phyloP scores from a whole-genome alignment of 1,140 invertebrate species.

The Rhopalosiphum padi region DNA sequence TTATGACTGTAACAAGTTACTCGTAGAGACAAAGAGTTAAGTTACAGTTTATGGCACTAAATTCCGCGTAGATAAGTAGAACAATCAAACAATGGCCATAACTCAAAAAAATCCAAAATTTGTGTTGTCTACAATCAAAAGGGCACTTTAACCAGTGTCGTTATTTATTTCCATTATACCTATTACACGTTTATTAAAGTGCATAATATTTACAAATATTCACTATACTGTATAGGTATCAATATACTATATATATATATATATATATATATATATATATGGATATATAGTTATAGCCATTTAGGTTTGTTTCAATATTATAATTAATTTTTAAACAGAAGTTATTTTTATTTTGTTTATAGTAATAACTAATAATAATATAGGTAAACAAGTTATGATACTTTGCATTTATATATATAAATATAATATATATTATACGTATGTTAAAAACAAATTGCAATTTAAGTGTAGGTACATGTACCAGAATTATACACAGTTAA shows the following conservation, averaged over 20 bases:
- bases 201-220: not conserved
- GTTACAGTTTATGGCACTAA: not conserved
- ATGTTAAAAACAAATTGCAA: not conserved
- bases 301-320: not conserved
- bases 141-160: not conserved
- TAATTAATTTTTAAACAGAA: slow-evolving; percentile 3
- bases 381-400: slow-evolving; percentile 1
- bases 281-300: too few species aligned
- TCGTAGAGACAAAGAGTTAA: not conserved
- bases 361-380: too few species aligned
- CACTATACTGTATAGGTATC: not conserved
- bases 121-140: not conserved
- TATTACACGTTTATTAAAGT: not conserved
- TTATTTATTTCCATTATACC: not conserved
- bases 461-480: not conserved
- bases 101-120: not conserved
- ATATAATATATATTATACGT: not conserved
- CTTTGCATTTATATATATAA: not conserved
- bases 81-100: not conserved
- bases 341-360: not conserved
- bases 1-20: not conserved
- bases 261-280: too few species aligned
- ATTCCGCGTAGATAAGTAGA: not conserved
- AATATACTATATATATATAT: too few species aligned
- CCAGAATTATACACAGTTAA: not conserved